phyloP scores from a whole-genome alignment of 2,113 vertebrate genomes.

The Gavia stellata region DNA sequence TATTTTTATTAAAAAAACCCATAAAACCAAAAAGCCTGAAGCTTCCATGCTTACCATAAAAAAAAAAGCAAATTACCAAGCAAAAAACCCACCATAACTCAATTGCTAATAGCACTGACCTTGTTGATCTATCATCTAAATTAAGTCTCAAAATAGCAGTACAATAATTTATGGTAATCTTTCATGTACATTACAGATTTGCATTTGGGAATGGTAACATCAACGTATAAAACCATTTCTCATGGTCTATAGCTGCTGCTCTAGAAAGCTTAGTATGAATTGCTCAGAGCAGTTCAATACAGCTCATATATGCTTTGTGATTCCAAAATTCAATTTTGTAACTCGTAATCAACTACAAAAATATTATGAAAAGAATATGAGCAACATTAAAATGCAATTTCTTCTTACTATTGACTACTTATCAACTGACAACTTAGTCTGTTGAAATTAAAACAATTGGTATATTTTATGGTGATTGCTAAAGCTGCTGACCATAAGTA shows the following conservation, averaged over 20 bases:
- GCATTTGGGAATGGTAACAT: slow-evolving; percentile 4
- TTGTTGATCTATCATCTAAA: not conserved
- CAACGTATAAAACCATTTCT: slow-evolving; percentile 9
- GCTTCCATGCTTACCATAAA: not conserved
- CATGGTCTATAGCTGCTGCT: not conserved
- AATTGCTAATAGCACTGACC: not conserved
- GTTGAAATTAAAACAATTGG: slow-evolving; percentile 60
- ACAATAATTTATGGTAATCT: slow-evolving; percentile 1
- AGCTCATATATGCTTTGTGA: slow-evolving; percentile 1
- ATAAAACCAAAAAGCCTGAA: not conserved
- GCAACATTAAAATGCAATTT: slow-evolving; percentile 61
- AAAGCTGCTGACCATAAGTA: slow-evolving; percentile 3
- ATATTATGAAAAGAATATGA: slow-evolving; percentile 34
- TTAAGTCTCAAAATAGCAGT: not conserved
- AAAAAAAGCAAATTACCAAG: not conserved
- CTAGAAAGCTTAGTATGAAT: slow-evolving; percentile 2
- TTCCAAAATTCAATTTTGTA: slow-evolving; percentile 61
- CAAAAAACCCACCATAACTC: not conserved
- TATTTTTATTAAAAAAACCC: not conserved
- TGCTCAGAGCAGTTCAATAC: slow-evolving; percentile 3
- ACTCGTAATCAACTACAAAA: slow-evolving; percentile 44
- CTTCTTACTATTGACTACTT: slow-evolving; percentile 53
- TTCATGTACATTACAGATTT: slow-evolving; percentile 3
- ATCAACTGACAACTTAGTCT: slow-evolving; percentile 50
- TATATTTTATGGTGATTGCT: slow-evolving; percentile 16